Percentiles rank a stretch among this genome's conserved stretches.
These are phyloP conservation scores for Coluber constrictor DNA, from an alignment of 2,797 vertebrate species.

Conservation along the genomic window DNA sequence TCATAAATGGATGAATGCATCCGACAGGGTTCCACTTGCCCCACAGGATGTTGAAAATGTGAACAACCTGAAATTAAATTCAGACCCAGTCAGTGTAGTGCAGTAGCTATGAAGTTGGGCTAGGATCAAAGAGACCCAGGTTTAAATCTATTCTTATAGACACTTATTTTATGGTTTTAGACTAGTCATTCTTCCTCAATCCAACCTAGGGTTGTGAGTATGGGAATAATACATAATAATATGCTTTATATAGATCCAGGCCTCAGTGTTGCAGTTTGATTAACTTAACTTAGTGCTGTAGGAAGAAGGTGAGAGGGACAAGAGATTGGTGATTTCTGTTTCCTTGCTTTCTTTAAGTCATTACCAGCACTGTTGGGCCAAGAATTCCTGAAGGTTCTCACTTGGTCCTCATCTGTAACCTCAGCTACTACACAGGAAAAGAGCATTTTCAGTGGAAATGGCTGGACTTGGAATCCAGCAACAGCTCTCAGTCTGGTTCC, in stretches of 20 bases:
- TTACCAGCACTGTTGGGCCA: slow-evolving; percentile 17
- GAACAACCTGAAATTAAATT: background rate
- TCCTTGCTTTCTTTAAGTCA: slow-evolving; percentile 45
- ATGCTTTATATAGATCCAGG: background rate
- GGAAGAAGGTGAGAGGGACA: background rate
- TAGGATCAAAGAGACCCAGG: background rate
- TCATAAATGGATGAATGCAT: background rate
- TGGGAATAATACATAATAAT: background rate
- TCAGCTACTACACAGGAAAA: slow-evolving; percentile 35
- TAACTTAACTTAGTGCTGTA: background rate
- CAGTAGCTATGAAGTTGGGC: background rate
- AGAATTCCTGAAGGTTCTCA: slow-evolving; percentile 35
- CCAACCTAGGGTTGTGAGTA: background rate
- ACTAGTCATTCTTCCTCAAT: background rate
- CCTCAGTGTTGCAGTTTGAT: background rate
- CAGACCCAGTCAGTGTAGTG: background rate
- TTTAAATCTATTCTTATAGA: background rate
- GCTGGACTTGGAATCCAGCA: background rate
- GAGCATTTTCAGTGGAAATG: slow-evolving; percentile 54
- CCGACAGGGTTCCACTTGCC: background rate
- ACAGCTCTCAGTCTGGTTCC: background rate
- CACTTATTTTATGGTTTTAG: background rate
- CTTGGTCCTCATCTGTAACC: slow-evolving; percentile 51
- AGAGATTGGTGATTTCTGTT: background rate
- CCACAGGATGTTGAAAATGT: background rate